Conservation (phyloP, 2,888 invertebrate species). For the Diachrysia chrysitis region DNA sequence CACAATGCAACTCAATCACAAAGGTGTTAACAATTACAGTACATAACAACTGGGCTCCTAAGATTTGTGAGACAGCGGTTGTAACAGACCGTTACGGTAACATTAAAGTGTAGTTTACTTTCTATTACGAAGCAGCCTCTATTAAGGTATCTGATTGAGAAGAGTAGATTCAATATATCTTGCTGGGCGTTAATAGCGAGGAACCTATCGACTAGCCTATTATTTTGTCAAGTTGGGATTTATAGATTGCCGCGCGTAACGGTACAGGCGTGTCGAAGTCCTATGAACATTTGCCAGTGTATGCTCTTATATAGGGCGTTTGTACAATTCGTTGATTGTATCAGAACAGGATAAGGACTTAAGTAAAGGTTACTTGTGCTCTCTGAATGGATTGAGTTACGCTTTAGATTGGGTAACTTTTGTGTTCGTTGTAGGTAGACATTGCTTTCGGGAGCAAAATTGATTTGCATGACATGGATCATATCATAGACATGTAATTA, state of each 20-base stretch:
- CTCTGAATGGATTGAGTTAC: conserved; percentile 49
- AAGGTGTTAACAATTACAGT: conserved; percentile 39
- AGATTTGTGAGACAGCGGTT: conserved; percentile 56
- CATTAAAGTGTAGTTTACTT: conserved; percentile 63
- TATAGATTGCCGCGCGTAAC: conserved; percentile 84
- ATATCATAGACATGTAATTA: neutral
- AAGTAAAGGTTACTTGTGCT: conserved; percentile 59
- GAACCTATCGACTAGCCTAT: conserved; percentile 85
- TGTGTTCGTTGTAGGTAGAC: neutral
- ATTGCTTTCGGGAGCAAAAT: neutral
- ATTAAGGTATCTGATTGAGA: conserved; percentile 89
- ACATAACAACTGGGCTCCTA: conserved; percentile 49
- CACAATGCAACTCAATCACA: conserved; percentile 46
- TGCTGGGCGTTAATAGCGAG: conserved; percentile 86
- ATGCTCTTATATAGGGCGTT: conserved; percentile 46
- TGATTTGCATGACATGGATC: neutral
- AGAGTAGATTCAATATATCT: conserved; percentile 86
- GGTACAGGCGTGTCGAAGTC: conserved; percentile 71
- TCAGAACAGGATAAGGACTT: conserved; percentile 54
- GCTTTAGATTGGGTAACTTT: conserved; percentile 43
- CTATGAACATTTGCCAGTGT: conserved; percentile 58
- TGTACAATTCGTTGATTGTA: conserved; percentile 46
- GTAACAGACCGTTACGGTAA: conserved; percentile 53
- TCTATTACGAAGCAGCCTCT: conserved; percentile 74
- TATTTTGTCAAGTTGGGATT: conserved; percentile 88